Evolutionary conservation across 2,797 vertebrate species (phyloP).

Genomic region (Tragelaphus eurycerus): DNA sequence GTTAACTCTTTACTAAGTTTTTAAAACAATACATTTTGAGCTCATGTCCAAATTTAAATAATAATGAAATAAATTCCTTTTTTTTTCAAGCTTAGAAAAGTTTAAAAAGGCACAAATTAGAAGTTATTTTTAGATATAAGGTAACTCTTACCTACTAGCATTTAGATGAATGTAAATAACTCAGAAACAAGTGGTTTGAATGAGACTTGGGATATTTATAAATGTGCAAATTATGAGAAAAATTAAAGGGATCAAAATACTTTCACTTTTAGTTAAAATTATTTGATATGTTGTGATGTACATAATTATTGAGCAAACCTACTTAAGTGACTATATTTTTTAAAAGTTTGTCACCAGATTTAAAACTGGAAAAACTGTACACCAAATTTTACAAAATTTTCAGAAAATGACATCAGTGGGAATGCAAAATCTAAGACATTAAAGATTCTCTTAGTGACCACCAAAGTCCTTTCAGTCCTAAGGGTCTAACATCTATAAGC

Average conservation of each 20-base stretch:
- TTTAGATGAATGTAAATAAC: not conserved
- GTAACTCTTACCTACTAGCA: not conserved
- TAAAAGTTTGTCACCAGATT: not conserved
- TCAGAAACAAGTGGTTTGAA: constrained; percentile 22
- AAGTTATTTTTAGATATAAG: not conserved
- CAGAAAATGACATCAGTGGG: not conserved
- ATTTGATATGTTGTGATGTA: not conserved
- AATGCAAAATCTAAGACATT: not conserved
- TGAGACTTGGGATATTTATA: not conserved
- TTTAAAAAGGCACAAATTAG: not conserved
- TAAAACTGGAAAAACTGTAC: not conserved
- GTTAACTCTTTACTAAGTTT: not conserved
- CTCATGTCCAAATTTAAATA: not conserved
- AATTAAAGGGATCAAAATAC: not conserved
- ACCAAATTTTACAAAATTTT: not conserved
- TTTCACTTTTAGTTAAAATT: constrained; percentile 25
- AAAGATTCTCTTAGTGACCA: not conserved
- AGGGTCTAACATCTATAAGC: not conserved
- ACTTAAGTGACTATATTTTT: constrained; percentile 17
- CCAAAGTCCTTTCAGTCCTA: not conserved
- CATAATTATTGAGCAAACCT: not conserved
- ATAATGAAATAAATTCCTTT: not conserved
- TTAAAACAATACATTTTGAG: not conserved
- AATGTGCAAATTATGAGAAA: not conserved
- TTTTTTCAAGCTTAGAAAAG: not conserved